Evolutionary conservation across 2,113 vertebrate genomes (phyloP).

Genomic region (Tragelaphus buxtoni): DNA sequence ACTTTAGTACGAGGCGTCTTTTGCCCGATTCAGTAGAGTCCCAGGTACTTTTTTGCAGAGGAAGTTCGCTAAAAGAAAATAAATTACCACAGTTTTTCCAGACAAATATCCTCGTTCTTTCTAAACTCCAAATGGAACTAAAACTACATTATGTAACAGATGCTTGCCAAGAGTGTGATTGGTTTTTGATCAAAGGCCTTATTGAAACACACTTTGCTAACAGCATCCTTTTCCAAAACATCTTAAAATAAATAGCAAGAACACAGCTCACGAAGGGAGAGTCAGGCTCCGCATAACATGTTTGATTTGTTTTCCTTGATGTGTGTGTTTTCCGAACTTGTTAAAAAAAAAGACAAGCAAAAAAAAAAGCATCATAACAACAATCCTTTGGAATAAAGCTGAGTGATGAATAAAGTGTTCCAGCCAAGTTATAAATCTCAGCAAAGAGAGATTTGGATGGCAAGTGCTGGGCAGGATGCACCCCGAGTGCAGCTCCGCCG

Average conservation of each 20-base stretch:
- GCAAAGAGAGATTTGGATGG: constrained; percentile 66
- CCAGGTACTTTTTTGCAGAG: background rate
- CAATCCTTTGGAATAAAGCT: background rate
- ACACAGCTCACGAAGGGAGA: background rate
- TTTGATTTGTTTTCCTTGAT: background rate
- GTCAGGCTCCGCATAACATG: background rate
- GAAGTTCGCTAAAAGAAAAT: constrained; percentile 33
- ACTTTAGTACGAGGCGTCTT: background rate
- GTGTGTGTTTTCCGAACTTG: constrained; percentile 26
- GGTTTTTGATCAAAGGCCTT: constrained; percentile 30
- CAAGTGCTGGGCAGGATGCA: constrained; percentile 59
- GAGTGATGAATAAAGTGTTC: constrained; percentile 24
- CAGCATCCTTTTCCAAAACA: background rate
- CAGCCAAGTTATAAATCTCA: constrained; percentile 50
- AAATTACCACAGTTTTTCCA: constrained; percentile 6
- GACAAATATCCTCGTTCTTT: background rate
- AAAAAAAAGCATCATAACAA: background rate
- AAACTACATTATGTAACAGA: background rate
- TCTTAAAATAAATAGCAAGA: background rate
- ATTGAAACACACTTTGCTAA: background rate
- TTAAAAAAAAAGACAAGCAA: background rate
- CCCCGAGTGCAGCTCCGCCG: background rate
- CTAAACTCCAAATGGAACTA: background rate
- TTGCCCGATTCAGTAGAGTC: background rate
- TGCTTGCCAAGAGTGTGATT: background rate